Percentiles rank a stretch among this genome's conserved stretches.
These are phyloP conservation scores for Drosophila gaucha DNA, from an alignment of 2,888 invertebrate species.

Conservation along the genomic window DNA sequence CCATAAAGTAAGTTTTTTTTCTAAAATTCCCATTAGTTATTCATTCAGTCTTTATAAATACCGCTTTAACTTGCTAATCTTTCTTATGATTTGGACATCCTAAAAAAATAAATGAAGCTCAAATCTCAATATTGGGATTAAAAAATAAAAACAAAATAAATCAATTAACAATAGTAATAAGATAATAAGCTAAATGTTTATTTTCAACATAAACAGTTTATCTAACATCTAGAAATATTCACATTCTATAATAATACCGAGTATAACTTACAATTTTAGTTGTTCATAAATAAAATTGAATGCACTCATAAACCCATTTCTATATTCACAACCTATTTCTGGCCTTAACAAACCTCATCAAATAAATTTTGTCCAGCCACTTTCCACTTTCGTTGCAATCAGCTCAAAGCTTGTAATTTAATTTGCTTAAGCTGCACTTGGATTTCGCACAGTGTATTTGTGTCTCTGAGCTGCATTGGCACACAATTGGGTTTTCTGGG, in stretches of 20 bases:
- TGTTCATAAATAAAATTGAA: not conserved
- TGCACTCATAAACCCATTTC: not conserved
- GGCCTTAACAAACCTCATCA: not conserved
- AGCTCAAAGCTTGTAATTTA: conserved; percentile 11
- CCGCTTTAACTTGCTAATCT: no score
- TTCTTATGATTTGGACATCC: no score
- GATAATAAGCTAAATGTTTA: not conserved
- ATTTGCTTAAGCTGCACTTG: conserved; percentile 5
- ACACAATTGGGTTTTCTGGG: conserved; percentile 69
- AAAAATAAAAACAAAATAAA: not conserved
- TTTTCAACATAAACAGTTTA: not conserved
- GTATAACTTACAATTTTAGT: not conserved
- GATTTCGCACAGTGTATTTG: conserved; percentile 48
- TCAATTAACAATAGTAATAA: not conserved
- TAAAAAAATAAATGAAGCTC: no score
- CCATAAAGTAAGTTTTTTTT: no score
- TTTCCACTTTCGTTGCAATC: conserved; percentile 4
- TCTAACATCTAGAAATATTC: not conserved
- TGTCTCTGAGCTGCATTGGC: conserved; percentile 65
- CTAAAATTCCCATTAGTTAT: no score
- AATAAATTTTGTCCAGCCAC: not conserved
- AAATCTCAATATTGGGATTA: no score
- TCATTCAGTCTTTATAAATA: no score
- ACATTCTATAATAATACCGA: not conserved
- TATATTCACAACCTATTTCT: not conserved